Conservation (phyloP, 2,113 vertebrate species). For the Nothoprocta perdicaria region DNA sequence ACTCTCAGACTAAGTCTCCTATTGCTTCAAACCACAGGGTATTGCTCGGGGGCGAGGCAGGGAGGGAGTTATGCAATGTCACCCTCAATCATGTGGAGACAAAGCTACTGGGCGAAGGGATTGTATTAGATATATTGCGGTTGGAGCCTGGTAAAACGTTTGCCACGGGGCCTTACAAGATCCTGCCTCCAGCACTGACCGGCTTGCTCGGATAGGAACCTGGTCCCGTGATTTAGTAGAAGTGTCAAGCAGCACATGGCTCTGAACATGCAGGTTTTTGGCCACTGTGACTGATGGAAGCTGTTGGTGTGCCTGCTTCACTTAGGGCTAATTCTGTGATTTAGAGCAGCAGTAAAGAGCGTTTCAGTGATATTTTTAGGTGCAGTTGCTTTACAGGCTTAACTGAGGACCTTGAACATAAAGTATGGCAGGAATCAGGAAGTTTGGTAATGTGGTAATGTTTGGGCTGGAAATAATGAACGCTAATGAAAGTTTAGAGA, state of each 20-base stretch:
- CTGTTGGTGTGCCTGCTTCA: background rate
- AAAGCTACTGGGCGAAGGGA: conserved; percentile 15
- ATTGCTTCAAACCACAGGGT: conserved; percentile 40
- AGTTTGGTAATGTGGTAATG: background rate
- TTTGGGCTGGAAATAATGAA: background rate
- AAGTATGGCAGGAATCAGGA: background rate
- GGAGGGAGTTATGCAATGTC: conserved; percentile 26
- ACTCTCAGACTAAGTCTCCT: conserved; percentile 23
- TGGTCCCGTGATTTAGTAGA: background rate
- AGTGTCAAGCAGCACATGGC: conserved; percentile 3
- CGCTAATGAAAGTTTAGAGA: background rate
- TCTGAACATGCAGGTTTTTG: conserved; percentile 10
- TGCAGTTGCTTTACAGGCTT: background rate
- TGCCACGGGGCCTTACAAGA: conserved; percentile 12
- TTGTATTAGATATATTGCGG: conserved; percentile 29
- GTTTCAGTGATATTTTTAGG: background rate
- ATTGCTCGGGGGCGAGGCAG: conserved; percentile 5
- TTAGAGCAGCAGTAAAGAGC: background rate
- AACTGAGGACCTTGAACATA: background rate
- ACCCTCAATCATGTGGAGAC: conserved; percentile 16
- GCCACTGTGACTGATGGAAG: background rate
- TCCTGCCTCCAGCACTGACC: background rate
- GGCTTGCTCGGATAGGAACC: conserved; percentile 28
- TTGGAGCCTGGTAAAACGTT: conserved; percentile 8
- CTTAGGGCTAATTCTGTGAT: background rate